phyloP scores from a whole-genome alignment of 2,113 vertebrate genomes.

The Hydrolagus affinis region DNA sequence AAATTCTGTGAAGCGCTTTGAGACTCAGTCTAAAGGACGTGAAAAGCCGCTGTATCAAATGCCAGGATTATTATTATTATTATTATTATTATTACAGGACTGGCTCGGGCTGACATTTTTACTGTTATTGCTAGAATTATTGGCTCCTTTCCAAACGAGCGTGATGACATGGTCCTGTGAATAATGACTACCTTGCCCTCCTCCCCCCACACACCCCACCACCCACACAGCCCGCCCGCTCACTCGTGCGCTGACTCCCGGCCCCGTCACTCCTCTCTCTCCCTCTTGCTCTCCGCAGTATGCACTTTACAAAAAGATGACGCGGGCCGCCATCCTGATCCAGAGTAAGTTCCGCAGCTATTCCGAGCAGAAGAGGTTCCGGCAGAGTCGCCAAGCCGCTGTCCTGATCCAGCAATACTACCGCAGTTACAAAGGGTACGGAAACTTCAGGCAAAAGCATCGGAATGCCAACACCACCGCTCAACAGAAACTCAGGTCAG shows the following conservation, averaged over 20 bases:
- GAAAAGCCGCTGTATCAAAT: too few species aligned
- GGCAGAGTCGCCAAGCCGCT: slow-evolving; percentile 89
- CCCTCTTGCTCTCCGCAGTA: slow-evolving; percentile 64
- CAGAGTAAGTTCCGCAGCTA: slow-evolving; percentile 99
- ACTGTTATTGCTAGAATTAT: too few species aligned
- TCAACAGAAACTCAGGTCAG: slow-evolving; percentile 69
- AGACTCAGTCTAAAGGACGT: too few species aligned
- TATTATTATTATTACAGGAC: too few species aligned
- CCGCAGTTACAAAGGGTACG: slow-evolving; percentile 86
- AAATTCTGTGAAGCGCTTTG: too few species aligned
- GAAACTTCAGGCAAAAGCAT: slow-evolving; percentile 74
- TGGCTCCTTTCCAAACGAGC: too few species aligned
- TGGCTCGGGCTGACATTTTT: too few species aligned
- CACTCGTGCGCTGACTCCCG: background rate
- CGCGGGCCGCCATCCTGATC: slow-evolving; percentile 98
- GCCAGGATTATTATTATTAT: too few species aligned
- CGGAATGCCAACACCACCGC: slow-evolving; percentile 68
- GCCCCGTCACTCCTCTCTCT: slow-evolving; percentile 35
- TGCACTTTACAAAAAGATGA: slow-evolving; percentile 99
- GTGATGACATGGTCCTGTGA: too few species aligned
- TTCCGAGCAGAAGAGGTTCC: slow-evolving; percentile 91
- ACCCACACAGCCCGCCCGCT: background rate
- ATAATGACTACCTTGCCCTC: background rate
- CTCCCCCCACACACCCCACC: background rate
- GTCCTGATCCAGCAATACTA: slow-evolving; percentile 97